phyloP scores from a whole-genome alignment of 2,797 vertebrate genomes.

The Gobio occitaniae region DNA sequence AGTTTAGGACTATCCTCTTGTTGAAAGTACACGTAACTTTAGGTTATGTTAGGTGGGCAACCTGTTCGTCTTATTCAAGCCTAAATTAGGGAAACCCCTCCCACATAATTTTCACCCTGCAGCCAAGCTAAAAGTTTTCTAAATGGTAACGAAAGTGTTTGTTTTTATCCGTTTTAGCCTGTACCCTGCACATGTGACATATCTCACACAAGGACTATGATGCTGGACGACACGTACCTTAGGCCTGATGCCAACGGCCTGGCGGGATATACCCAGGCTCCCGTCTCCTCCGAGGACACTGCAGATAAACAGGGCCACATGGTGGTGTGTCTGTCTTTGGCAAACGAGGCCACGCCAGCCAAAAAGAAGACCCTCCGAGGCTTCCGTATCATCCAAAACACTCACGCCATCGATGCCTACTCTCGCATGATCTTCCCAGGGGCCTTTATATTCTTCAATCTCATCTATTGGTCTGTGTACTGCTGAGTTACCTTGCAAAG shows the following conservation, averaged over 20 bases:
- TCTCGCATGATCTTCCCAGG: conserved; percentile 95
- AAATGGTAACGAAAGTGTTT: not conserved
- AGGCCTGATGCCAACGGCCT: conserved; percentile 90
- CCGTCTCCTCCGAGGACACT: conserved; percentile 79
- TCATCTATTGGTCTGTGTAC: conserved; percentile 96
- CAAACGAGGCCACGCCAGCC: conserved; percentile 78
- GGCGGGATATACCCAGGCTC: conserved; percentile 86
- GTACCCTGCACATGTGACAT: conserved; percentile 87
- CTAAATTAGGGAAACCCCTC: not conserved
- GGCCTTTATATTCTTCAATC: conserved; percentile 93
- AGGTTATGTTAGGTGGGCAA: not conserved
- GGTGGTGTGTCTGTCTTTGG: conserved; percentile 86
- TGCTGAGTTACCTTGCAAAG: conserved; percentile 73
- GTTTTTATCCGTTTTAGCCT: conserved; percentile 57
- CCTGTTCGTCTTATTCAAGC: not conserved
- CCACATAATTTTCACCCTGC: not conserved
- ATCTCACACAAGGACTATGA: conserved; percentile 86
- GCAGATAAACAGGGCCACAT: conserved; percentile 87
- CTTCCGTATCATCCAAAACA: conserved; percentile 89
- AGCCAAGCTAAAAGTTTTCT: not conserved
- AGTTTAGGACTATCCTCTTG: not conserved
- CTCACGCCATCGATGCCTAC: conserved; percentile 92
- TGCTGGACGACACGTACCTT: conserved; percentile 88
- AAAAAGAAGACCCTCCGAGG: conserved; percentile 83
- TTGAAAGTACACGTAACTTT: not conserved